Conservation (phyloP, 2,797 vertebrate genomes). For the Adelosebastes latens region DNA sequence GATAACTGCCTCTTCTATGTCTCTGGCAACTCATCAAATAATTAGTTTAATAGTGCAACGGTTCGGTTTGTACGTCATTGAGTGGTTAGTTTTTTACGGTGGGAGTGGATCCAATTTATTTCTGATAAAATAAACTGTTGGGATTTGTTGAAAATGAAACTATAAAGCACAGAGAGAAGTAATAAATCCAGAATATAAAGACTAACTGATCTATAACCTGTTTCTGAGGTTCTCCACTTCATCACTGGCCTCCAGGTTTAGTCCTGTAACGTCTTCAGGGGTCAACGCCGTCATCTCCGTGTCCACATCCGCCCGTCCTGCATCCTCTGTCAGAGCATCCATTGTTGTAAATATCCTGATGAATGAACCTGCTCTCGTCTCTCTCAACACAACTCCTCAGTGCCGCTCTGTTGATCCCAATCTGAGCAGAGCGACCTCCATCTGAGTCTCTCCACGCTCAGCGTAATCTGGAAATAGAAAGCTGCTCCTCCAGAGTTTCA, state of each 20-base stretch:
- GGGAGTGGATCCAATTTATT: background rate
- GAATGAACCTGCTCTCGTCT: constrained; percentile 13
- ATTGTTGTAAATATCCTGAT: constrained; percentile 49
- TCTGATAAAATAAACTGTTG: background rate
- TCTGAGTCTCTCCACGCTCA: constrained; percentile 77
- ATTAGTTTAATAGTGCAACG: too few relatives aligned
- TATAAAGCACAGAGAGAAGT: background rate
- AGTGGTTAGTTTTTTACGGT: background rate
- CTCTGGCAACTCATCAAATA: too few relatives aligned
- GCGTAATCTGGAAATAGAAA: constrained; percentile 86
- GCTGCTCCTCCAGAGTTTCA: constrained; percentile 76
- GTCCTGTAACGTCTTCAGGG: constrained; percentile 37
- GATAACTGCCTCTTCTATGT: too few relatives aligned
- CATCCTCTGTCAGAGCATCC: constrained; percentile 56
- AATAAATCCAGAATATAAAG: background rate
- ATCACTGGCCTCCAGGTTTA: constrained; percentile 42
- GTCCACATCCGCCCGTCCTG: constrained; percentile 50
- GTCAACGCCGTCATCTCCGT: constrained; percentile 69
- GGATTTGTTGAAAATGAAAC: background rate
- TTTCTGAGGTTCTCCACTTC: constrained; percentile 78
- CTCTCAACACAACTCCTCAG: constrained; percentile 42
- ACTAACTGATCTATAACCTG: constrained; percentile 65
- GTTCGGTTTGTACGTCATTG: too few relatives aligned
- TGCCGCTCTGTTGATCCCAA: constrained; percentile 56
- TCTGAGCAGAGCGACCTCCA: constrained; percentile 42